Conservation (phyloP, 2,888 invertebrate genomes). For the Tenthredo amoena region DNA sequence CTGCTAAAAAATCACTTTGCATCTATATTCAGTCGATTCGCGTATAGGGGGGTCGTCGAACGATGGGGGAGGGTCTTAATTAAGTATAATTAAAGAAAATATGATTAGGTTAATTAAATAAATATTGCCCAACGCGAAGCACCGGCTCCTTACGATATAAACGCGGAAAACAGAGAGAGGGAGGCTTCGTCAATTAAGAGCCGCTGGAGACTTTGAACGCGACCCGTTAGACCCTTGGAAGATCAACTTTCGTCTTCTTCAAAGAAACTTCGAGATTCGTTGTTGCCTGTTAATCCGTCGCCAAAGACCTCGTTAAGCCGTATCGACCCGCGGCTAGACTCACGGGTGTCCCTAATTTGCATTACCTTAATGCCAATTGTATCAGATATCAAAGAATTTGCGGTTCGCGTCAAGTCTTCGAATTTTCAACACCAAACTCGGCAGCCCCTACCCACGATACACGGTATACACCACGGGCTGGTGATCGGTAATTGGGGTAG, state of each 20-base stretch:
- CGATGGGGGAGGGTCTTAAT: background rate
- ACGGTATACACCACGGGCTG: background rate
- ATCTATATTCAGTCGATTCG: background rate
- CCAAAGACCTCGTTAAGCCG: conserved; percentile 46
- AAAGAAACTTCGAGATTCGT: conserved; percentile 44
- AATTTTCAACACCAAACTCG: background rate
- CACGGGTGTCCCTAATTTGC: conserved; percentile 5
- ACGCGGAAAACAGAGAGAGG: background rate
- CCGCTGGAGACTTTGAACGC: background rate
- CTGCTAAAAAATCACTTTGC: background rate
- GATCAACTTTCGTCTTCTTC: conserved; percentile 47
- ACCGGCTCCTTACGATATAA: background rate
- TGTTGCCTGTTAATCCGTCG: conserved; percentile 47
- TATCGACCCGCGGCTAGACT: conserved; percentile 7
- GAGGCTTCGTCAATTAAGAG: conserved; percentile 35
- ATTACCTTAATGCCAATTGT: background rate
- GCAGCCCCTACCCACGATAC: background rate
- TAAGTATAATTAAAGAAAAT: conserved; percentile 23
- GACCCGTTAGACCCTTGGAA: conserved; percentile 14
- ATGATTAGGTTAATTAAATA: conserved; percentile 11
- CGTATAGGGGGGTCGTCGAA: background rate
- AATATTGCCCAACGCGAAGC: conserved; percentile 13
- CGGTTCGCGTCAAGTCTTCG: background rate
- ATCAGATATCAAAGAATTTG: conserved; percentile 7
- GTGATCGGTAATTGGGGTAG: background rate